Conservation (phyloP, 2,113 vertebrate genomes). For the Pongo abelii region DNA sequence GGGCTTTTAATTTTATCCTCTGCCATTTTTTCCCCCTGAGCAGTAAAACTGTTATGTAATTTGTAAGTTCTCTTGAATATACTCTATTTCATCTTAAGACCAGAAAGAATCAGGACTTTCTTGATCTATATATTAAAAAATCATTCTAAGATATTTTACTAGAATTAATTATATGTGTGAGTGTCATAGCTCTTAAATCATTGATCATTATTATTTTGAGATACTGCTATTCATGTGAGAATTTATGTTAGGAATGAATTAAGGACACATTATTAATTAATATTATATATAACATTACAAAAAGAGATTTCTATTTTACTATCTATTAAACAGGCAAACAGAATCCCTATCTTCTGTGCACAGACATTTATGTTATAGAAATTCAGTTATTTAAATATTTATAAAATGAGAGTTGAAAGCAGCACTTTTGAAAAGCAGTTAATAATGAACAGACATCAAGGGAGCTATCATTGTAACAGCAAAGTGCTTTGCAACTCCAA, state of each 20-base stretch:
- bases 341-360: slow-evolving; percentile 73
- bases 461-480: slow-evolving; percentile 85
- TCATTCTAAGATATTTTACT: slow-evolving; percentile 50
- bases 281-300: slow-evolving; percentile 71
- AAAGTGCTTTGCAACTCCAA: slow-evolving; percentile 85
- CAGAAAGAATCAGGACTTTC: neutral
- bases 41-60: neutral
- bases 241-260: slow-evolving; percentile 73
- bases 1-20: neutral
- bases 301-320: slow-evolving; percentile 72
- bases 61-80: neutral
- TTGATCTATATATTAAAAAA: neutral
- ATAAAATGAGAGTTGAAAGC: slow-evolving; percentile 84
- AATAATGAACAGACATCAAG: slow-evolving; percentile 87
- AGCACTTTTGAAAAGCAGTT: slow-evolving; percentile 86
- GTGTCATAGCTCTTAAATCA: slow-evolving; percentile 70
- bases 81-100: neutral
- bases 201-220: slow-evolving; percentile 75
- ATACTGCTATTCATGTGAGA: slow-evolving; percentile 73
- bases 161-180: slow-evolving; percentile 70
- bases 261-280: slow-evolving; percentile 77
- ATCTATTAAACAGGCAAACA: slow-evolving; percentile 73
- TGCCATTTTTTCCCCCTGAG: neutral
- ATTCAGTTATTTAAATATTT: slow-evolving; percentile 89
- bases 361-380: slow-evolving; percentile 84